Evolutionary conservation across 2,797 vertebrate genomes (phyloP), one percentile per base, ranked within the genome.

Genomic region (Tadarida brasiliensis): DNA sequence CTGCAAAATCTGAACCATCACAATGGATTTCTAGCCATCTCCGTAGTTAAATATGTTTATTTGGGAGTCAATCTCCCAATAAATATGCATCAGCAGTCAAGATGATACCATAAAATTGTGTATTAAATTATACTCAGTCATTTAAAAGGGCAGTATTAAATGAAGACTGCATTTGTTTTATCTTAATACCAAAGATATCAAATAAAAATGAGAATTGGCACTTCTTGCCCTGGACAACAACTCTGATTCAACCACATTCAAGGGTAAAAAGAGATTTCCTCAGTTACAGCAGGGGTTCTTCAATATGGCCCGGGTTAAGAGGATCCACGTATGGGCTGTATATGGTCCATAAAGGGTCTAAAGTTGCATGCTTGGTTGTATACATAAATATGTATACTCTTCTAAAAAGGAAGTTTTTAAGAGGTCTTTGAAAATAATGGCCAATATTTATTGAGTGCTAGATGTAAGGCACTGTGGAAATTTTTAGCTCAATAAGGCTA

Each of bases 401-500:
- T 49, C 26, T 51, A 74, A 39, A 51, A 59, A 93, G 24, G 44
- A 68, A 35, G 44, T n/a, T 87, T 59, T 76, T 65, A 92, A 89
- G 65, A 87, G n/a, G 51, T 51, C 5, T 82, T 82, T 90, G 85
- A 49, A 35, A 83, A 24, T 73, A 63, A 90, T 77, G 83, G n/a
- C 16, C 54, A 88, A 33, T 88, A 56, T 63, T 35, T 78, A 87
- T 4, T 63, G 47, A 77, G 54, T 26, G 70, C 19, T 63, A 24
- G 20, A 51, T 22, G 49, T 67, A 80, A 90, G 20, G 24, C 59
- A 90, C 28, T 67, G 12, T 65, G 39, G 47, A 65, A 84, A 61
- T 70, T 88, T 78, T 95, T 78, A 78, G 86, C 73, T 87, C 59
- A 76, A 81, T 33, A 74, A 39, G 15, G 68, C 7, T 85, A 91